Conservation (phyloP, 2,888 invertebrate genomes). For the Acrobasis consociella region DNA sequence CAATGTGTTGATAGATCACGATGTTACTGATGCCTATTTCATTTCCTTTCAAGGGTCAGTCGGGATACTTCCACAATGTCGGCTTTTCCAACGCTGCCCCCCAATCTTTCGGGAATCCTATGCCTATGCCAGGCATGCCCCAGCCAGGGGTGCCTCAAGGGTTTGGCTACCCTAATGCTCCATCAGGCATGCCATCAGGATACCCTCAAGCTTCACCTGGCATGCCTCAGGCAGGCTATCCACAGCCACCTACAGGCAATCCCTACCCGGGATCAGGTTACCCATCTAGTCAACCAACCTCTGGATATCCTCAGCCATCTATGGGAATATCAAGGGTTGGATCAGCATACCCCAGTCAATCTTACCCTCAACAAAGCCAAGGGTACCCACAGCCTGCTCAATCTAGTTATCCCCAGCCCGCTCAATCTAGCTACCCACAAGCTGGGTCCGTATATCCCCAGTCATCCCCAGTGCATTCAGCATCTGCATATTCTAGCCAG, state of each 20-base stretch:
- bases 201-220: constrained; percentile 40
- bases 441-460: constrained; percentile 21
- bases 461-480: constrained; percentile 12
- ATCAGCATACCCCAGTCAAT: constrained; percentile 30
- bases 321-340: constrained; percentile 25
- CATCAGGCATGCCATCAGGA: constrained; percentile 35
- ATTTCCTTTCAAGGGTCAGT: constrained; percentile 78
- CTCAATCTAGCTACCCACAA: constrained; percentile 28
- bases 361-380: constrained; percentile 33
- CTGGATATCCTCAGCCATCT: constrained; percentile 37
- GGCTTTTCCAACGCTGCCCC: constrained; percentile 76
- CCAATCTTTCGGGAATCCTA: constrained; percentile 76
- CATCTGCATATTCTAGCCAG: constrained; percentile 33
- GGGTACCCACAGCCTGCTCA: constrained; percentile 36
- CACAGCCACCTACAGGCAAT: constrained; percentile 30
- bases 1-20: neutral
- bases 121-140: constrained; percentile 70
- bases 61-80: constrained; percentile 77
- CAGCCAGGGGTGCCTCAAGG: constrained; percentile 62
- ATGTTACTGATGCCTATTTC: constrained; percentile 37
- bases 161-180: constrained; percentile 29
- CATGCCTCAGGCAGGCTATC: constrained; percentile 44
- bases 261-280: neutral
- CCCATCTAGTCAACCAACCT: constrained; percentile 12
- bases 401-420: constrained; percentile 30